Evolutionary conservation across 2,888 invertebrate genomes (phyloP), one percentile per base, ranked within the genome.

Genomic region (Pandemis corylana): DNA sequence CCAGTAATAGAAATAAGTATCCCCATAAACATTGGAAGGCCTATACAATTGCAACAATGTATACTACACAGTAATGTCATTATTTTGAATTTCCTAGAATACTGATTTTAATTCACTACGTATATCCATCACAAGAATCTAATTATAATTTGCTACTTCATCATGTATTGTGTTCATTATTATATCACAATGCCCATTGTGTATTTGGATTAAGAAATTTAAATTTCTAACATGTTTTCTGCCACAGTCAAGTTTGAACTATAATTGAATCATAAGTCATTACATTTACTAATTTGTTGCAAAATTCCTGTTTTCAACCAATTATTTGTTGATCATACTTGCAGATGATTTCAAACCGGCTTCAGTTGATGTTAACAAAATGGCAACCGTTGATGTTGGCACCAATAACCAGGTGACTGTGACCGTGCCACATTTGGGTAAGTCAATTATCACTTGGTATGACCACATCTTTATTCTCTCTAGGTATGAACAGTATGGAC

Each of bases 331-430:
- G 15, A 70, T 67, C 75, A 46, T 71, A 68, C 77, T 95, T 96
- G 69, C 93, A 99, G 99, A 99, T 97, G 99, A 99, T 93, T 99
- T 99, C 90, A 99, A 99, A 90, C 99, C 99, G 80, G 99, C 99
- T n/a, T 99, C 99, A 82, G 98, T 99, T 71, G 99, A 99, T 91
- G 96, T 97, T 64, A 97, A 97, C 84, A 98, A 98, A 93, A 97
- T 97, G 95, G 98, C 99, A 53, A 96, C 96, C 42, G 96, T 99
- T 75, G 98, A 98, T 89, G 97, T 99, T 78, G 98, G 98, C 79
- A 96, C 96, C 81, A 97, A 97, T 87, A 97, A 98, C 91, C 98
- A 98, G 92, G 98, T 99, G 83, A 98, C 98, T 80, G 97, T 98
- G 78, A 98, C 98, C 80, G 98, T 99, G 82, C 99, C 99, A 79